Evolutionary conservation across 2,888 invertebrate genomes (phyloP).

Genomic region (Drosophila hawaiiensis): DNA sequence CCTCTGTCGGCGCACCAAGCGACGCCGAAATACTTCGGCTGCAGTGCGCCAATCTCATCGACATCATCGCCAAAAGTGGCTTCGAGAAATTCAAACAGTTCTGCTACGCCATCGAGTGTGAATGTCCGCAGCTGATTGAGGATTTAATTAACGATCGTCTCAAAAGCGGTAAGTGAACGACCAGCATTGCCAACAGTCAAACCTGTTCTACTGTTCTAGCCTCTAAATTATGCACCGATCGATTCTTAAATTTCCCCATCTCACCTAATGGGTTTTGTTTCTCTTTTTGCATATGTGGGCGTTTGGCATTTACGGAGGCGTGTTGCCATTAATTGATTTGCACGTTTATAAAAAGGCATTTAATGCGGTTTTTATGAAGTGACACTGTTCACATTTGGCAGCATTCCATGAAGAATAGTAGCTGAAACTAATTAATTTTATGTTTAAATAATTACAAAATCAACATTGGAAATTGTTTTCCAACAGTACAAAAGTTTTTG

Average conservation of each 20-base stretch:
- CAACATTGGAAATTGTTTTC: neutral
- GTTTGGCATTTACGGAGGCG: conserved; percentile 46
- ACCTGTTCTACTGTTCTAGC: conserved; percentile 65
- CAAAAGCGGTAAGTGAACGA: conserved; percentile 83
- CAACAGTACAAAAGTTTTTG: neutral
- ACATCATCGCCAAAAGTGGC: conserved; percentile 88
- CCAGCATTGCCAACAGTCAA: conserved; percentile 32
- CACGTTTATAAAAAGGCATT: conserved; percentile 28
- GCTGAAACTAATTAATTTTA: neutral
- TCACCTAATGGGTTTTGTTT: conserved; percentile 63
- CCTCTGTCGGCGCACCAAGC: conserved; percentile 74
- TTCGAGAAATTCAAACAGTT: conserved; percentile 88
- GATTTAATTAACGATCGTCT: conserved; percentile 88
- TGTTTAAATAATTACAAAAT: neutral
- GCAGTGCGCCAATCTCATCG: conserved; percentile 88
- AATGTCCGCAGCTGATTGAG: conserved; percentile 88
- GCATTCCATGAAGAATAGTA: conserved; percentile 7
- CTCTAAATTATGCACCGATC: conserved; percentile 73
- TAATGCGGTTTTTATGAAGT: conserved; percentile 25
- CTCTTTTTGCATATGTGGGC: conserved; percentile 29
- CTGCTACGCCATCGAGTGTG: conserved; percentile 88
- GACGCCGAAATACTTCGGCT: conserved; percentile 82
- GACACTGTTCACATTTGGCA: conserved; percentile 42
- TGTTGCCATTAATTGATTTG: conserved; percentile 39
- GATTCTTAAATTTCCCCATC: conserved; percentile 59